Evolutionary conservation across 2,888 invertebrate genomes (phyloP).

Genomic region (Salticus scenicus): DNA sequence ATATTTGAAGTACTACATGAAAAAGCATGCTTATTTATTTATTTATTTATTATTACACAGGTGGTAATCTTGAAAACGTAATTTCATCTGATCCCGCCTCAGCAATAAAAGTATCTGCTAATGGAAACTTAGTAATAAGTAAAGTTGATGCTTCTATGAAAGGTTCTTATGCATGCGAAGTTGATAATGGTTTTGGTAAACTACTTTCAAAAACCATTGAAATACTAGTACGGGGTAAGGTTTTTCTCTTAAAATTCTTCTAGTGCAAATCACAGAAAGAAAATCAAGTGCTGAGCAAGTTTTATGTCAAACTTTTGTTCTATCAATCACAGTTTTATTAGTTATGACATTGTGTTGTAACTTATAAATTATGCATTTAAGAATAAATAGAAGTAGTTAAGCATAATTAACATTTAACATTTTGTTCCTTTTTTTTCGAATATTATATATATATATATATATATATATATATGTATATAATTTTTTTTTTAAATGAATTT

Average conservation of each 20-base stretch:
- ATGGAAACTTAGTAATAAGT: conserved; percentile 29
- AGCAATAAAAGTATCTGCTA: neutral
- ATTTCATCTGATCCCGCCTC: conserved; percentile 15
- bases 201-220: conserved; percentile 36
- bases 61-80: no score
- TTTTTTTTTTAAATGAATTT: no score
- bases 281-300: conserved; percentile 24
- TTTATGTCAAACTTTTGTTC: neutral
- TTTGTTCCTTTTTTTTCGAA: no score
- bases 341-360: neutral
- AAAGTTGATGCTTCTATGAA: conserved; percentile 36
- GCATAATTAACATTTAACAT: no score
- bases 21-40: no score
- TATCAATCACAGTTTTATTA: neutral
- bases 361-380: no score
- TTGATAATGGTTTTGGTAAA: conserved; percentile 61
- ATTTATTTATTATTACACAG: no score
- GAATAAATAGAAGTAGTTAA: no score
- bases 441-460: no score
- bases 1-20: no score
- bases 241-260: neutral
- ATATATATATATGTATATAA: no score
- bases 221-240: conserved; percentile 50
- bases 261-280: neutral
- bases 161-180: conserved; percentile 61